Evolutionary conservation across 2,888 invertebrate genomes (phyloP).

Genomic region (Eilema sororculum): DNA sequence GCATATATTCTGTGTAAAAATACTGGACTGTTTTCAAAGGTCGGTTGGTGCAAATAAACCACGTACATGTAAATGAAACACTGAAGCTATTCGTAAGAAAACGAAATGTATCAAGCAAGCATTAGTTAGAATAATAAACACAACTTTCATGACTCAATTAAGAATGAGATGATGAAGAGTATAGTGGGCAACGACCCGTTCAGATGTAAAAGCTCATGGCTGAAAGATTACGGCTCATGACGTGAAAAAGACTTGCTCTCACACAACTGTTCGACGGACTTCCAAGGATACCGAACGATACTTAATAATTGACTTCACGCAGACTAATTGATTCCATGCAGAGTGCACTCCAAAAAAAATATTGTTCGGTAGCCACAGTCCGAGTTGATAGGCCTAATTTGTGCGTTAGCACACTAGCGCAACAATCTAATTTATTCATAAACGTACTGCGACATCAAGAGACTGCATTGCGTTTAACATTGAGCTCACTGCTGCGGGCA

Average conservation of each 20-base stretch:
- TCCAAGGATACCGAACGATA: constrained; percentile 76
- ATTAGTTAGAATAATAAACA: constrained; percentile 62
- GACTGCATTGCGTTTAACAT: constrained; percentile 91
- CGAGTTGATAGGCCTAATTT: constrained; percentile 70
- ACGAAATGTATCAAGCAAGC: constrained; percentile 67
- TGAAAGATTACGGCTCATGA: constrained; percentile 71
- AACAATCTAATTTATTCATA: constrained; percentile 82
- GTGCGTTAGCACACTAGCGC: constrained; percentile 86
- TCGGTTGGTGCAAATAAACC: constrained; percentile 55
- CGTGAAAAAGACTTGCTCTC: constrained; percentile 70
- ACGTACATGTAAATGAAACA: constrained; percentile 58
- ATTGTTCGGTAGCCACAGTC: constrained; percentile 78
- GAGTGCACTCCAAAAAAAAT: constrained; percentile 48
- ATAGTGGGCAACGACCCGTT: constrained; percentile 56
- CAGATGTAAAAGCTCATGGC: constrained; percentile 67
- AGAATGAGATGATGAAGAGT: constrained; percentile 55
- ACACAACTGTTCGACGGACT: constrained; percentile 72
- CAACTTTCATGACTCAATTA: constrained; percentile 56
- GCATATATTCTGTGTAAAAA: constrained; percentile 48
- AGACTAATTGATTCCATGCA: constrained; percentile 26
- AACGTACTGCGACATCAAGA: constrained; percentile 86
- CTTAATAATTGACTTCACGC: constrained; percentile 29
- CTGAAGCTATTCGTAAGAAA: constrained; percentile 59
- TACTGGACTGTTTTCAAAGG: constrained; percentile 47
- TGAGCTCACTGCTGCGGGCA: constrained; percentile 92